Evolutionary conservation across 2,797 vertebrate genomes (phyloP).

Genomic region (Clarias fuscus): DNA sequence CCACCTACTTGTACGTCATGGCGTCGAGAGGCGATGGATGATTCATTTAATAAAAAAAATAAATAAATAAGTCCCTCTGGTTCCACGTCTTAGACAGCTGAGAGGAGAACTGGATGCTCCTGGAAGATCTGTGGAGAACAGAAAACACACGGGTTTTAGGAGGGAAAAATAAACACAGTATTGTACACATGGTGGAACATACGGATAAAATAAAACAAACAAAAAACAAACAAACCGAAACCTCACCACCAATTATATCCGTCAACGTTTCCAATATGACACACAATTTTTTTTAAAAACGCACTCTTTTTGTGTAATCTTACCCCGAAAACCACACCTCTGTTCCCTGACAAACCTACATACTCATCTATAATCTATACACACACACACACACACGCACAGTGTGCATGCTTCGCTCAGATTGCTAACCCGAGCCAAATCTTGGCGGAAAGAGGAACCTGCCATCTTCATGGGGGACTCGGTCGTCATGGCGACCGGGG

Average conservation of each 20-base stretch:
- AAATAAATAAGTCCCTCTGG: conserved; percentile 60
- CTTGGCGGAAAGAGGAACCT: conserved; percentile 54
- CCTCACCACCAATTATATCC: neutral
- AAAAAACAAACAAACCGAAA: neutral
- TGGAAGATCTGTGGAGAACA: conserved; percentile 56
- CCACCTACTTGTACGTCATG: conserved; percentile 82
- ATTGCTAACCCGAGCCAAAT: conserved; percentile 64
- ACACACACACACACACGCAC: neutral
- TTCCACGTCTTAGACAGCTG: conserved; percentile 54
- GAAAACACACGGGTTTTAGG: conserved; percentile 24
- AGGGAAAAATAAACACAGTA: neutral
- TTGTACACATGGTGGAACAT: neutral
- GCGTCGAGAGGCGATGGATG: conserved; percentile 72
- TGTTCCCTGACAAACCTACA: neutral
- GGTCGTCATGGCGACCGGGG: conserved; percentile 70
- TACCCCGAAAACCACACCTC: neutral
- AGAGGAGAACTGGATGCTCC: conserved; percentile 35
- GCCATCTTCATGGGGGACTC: conserved; percentile 65
- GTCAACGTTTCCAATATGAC: neutral
- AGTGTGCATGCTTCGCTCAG: conserved; percentile 51
- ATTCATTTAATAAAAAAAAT: conserved; percentile 75
- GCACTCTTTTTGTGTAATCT: too few relatives aligned
- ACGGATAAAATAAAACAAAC: neutral
- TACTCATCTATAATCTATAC: neutral
- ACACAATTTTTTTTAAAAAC: neutral